These are phyloP conservation scores for Nemapogon koenigi DNA, from an alignment of 2,888 invertebrate genomes.

Conservation along the genomic window DNA sequence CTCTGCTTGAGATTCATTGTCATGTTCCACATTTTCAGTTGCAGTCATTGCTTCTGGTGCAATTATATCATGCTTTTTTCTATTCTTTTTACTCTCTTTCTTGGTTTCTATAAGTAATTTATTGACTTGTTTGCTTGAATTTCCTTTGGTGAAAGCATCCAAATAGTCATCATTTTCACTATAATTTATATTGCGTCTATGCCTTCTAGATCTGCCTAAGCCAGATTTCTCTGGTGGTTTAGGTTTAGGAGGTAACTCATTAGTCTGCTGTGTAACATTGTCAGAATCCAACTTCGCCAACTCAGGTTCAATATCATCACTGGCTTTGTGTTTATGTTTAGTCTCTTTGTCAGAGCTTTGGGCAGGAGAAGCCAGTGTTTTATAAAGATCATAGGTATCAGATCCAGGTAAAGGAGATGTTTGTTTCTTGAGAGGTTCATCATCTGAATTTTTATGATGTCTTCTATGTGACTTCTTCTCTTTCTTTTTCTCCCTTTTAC, in stretches of 20 bases:
- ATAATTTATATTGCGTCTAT: slow-evolving; percentile 59
- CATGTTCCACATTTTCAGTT: slow-evolving; percentile 27
- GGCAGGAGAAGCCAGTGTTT: slow-evolving; percentile 56
- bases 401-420: slow-evolving; percentile 59
- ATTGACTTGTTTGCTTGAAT: slow-evolving; percentile 31
- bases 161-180: slow-evolving; percentile 64
- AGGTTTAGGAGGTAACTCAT: slow-evolving; percentile 26
- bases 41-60: slow-evolving; percentile 22
- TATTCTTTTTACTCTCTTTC: slow-evolving; percentile 45
- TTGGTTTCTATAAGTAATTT: slow-evolving; percentile 50
- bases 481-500: slow-evolving; percentile 54
- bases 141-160: slow-evolving; percentile 48
- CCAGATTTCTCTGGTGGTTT: slow-evolving; percentile 13
- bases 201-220: slow-evolving; percentile 47
- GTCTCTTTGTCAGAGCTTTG: slow-evolving; percentile 33
- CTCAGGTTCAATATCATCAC: slow-evolving; percentile 45
- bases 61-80: slow-evolving; percentile 35
- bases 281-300: slow-evolving; percentile 42
- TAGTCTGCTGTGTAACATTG: slow-evolving; percentile 38
- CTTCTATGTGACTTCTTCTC: slow-evolving; percentile 55
- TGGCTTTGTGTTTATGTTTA: slow-evolving; percentile 24
- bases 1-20: slow-evolving; percentile 30
- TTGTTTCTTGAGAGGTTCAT: slow-evolving; percentile 38
- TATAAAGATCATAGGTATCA: slow-evolving; percentile 57
- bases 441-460: slow-evolving; percentile 45